Conservation (phyloP, 2,797 vertebrate genomes). For the Acipenser ruthenus region DNA sequence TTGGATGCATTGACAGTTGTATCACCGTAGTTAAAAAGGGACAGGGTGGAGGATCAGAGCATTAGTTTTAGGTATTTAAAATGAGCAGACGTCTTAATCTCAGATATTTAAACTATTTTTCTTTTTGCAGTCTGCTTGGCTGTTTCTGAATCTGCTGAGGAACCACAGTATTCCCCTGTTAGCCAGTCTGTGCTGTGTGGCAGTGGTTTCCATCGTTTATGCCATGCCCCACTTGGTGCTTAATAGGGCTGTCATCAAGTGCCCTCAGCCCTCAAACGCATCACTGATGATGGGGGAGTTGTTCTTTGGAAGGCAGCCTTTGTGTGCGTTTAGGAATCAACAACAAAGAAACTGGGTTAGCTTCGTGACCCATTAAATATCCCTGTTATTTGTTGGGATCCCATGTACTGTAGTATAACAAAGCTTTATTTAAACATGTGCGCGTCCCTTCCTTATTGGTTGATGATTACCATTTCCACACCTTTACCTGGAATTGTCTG, state of each 20-base stretch:
- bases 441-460: too few relatives aligned
- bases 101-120: too few relatives aligned
- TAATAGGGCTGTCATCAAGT: constrained; percentile 14
- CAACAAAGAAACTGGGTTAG: constrained; percentile 3
- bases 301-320: constrained; percentile 6
- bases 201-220: constrained; percentile 10
- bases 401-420: too few relatives aligned
- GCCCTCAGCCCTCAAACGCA: neutral
- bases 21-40: too few relatives aligned
- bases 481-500: too few relatives aligned
- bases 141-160: neutral
- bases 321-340: constrained; percentile 2
- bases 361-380: constrained; percentile 3
- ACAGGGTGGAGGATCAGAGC: too few relatives aligned
- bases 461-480: too few relatives aligned
- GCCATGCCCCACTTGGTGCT: constrained; percentile 11
- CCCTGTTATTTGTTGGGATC: neutral
- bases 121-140: neutral
- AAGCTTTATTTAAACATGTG: too few relatives aligned
- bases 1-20: too few relatives aligned
- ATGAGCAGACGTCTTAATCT: too few relatives aligned
- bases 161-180: neutral
- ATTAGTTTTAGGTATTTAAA: too few relatives aligned
- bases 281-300: constrained; percentile 4
- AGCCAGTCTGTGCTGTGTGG: constrained; percentile 2